phyloP scores from a whole-genome alignment of 2,797 vertebrate species.

The Antennarius maculatus region DNA sequence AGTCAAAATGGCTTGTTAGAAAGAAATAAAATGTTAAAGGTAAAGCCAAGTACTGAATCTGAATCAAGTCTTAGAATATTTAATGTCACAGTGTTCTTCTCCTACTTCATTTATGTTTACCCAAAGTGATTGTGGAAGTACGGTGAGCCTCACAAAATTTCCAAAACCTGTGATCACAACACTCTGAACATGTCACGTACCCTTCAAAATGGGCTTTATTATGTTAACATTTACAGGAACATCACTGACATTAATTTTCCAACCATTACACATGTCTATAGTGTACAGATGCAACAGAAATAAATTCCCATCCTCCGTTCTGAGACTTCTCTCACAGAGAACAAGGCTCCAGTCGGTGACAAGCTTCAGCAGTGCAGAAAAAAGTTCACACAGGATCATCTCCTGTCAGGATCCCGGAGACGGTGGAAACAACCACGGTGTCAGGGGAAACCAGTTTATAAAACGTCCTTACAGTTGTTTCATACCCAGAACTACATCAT shows the following conservation, averaged over 20 bases:
- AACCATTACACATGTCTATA: slow-evolving; percentile 77
- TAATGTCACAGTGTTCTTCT: no score
- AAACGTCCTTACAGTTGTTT: slow-evolving; percentile 31
- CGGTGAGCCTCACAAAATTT: not conserved
- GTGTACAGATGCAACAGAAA: slow-evolving; percentile 77
- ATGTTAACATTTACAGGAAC: slow-evolving; percentile 84
- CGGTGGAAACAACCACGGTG: slow-evolving; percentile 50
- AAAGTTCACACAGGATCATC: slow-evolving; percentile 57
- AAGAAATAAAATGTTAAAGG: no score
- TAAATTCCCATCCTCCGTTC: slow-evolving; percentile 55
- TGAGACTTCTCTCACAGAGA: slow-evolving; percentile 63
- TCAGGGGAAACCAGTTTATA: slow-evolving; percentile 47
- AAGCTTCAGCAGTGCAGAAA: slow-evolving; percentile 72
- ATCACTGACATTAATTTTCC: slow-evolving; percentile 82
- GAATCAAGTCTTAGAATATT: no score
- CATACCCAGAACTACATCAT: slow-evolving; percentile 37
- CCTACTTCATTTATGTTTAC: not conserved
- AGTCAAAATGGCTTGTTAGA: no score
- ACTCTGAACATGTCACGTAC: slow-evolving; percentile 26
- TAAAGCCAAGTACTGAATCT: no score
- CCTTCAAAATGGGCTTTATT: slow-evolving; percentile 85
- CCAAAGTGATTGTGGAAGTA: not conserved
- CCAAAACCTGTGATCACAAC: not conserved
- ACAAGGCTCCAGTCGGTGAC: slow-evolving; percentile 64
- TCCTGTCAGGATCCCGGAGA: slow-evolving; percentile 54